These are phyloP conservation scores for Notamacropus eugenii DNA, from an alignment of 2,797 vertebrate species.

Conservation along the genomic window DNA sequence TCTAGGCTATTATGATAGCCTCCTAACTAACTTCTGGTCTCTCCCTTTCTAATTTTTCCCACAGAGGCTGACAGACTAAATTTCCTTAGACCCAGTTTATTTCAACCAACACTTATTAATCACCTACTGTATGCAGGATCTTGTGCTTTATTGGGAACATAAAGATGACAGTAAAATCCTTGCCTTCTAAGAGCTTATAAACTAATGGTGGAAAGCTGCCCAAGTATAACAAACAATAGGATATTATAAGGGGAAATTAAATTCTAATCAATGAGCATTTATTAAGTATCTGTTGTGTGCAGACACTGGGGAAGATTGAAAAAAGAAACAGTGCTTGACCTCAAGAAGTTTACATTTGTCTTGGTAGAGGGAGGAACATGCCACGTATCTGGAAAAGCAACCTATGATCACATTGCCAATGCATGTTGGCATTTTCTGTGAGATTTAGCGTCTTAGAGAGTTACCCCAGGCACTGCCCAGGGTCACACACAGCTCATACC, in stretches of 20 bases:
- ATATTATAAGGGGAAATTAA: background rate
- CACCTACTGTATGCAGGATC: background rate
- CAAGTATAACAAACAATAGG: background rate
- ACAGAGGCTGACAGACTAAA: background rate
- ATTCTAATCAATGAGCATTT: background rate
- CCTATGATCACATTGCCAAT: background rate
- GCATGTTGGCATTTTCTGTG: background rate
- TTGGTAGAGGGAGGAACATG: background rate
- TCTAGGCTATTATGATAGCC: background rate
- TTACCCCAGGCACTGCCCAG: background rate
- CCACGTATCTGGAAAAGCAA: background rate
- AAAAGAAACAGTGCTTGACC: background rate
- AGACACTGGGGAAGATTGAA: background rate
- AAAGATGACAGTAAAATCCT: background rate
- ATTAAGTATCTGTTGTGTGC: background rate
- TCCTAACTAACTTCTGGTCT: background rate
- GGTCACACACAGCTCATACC: background rate
- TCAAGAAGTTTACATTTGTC: background rate
- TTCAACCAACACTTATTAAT: background rate
- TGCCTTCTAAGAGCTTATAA: background rate
- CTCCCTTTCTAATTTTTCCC: background rate
- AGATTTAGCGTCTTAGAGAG: background rate
- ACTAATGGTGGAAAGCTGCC: background rate
- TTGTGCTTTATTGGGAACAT: background rate
- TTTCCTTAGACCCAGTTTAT: background rate